Base-by-base conservation (phyloP, 2,797 vertebrate genomes). In the Peromyscus attwateri region DNA sequence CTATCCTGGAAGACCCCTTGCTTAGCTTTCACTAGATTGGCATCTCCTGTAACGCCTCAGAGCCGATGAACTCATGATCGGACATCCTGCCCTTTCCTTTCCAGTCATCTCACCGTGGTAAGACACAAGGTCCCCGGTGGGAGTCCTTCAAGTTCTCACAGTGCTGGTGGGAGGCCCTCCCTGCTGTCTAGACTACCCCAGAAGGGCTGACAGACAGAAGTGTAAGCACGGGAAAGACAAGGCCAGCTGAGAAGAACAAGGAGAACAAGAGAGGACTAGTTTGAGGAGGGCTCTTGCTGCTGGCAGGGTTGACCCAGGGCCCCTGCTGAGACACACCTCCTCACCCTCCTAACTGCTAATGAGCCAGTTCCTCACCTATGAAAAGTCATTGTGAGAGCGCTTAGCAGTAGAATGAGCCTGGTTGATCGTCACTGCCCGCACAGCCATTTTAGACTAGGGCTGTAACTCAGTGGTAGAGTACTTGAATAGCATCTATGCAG, bases 41-140 rank as follows among this genome's bases (percentile, higher is more conserved):
- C 23, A 75, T 83, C 87, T 89, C 62, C 11, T 46, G 29, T 12
- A 40, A 60, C 34, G 62, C 40, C 76, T 88, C 73, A 52, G 77
- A 79, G 43, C 79, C 68, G 60, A 92, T 64, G 95, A 60, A 52
- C 84, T 84, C 57, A 66, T 2, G 64, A 40, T 43, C 60, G 66
- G 71, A 43, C 21, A 57, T 76, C 43, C 79, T 83, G 70, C 80
- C 64, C 81, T 73, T 94, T 97, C 66, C 87, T 95, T 77, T 57
- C 68, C 40, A 85, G 94, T 23, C 68, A 73, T 79, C 62, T 49
- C 34, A 27, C n/a, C n/a, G 34, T 73, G 81, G 66, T 82, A 8
- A 77, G 87, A 66, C 92, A 88, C 64, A 13, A 23, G 62, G 40
- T 29, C 11, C 16, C 29, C 82, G 8, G 31, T 14, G 62, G 43